Conservation (phyloP, 2,888 invertebrate genomes). For the Xestia rhomboidea region DNA sequence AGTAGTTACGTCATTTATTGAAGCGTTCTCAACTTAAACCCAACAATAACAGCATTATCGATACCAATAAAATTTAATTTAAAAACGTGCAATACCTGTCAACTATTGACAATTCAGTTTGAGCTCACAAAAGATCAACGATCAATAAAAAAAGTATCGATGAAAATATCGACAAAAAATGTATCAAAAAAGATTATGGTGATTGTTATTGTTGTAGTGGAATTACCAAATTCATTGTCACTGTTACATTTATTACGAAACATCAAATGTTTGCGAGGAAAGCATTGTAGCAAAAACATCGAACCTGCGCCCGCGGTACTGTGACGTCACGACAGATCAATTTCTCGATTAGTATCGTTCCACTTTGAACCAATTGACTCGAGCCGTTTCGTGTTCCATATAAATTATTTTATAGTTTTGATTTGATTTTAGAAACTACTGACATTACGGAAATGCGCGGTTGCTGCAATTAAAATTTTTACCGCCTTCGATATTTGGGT, state of each 20-base stretch:
- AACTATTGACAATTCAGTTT: slow-evolving; percentile 43
- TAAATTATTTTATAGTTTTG: slow-evolving; percentile 56
- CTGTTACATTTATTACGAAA: slow-evolving; percentile 77
- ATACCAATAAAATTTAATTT: slow-evolving; percentile 41
- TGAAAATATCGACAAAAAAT: slow-evolving; percentile 43
- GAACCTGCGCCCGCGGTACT: slow-evolving; percentile 42
- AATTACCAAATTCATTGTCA: slow-evolving; percentile 69
- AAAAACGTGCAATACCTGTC: slow-evolving; percentile 49
- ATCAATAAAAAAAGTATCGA: slow-evolving; percentile 37
- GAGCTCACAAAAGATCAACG: slow-evolving; percentile 37
- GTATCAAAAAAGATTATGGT: slow-evolving; percentile 28
- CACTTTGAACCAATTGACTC: slow-evolving; percentile 61
- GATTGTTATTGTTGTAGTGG: slow-evolving; percentile 51
- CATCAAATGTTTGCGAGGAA: slow-evolving; percentile 73
- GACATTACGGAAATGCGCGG: slow-evolving; percentile 53
- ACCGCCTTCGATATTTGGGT: slow-evolving; percentile 52
- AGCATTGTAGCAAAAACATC: slow-evolving; percentile 73
- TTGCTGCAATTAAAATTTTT: slow-evolving; percentile 60
- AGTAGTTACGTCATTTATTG: slow-evolving; percentile 15
- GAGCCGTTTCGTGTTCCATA: slow-evolving; percentile 54
- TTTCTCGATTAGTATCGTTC: slow-evolving; percentile 72
- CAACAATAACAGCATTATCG: slow-evolving; percentile 41
- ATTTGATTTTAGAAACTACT: slow-evolving; percentile 63
- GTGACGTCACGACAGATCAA: slow-evolving; percentile 71
- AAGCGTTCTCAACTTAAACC: slow-evolving; percentile 19